Evolutionary conservation across 2,888 invertebrate species (phyloP), one percentile per base, ranked within the genome.

Genomic region (Folsomia candida): DNA sequence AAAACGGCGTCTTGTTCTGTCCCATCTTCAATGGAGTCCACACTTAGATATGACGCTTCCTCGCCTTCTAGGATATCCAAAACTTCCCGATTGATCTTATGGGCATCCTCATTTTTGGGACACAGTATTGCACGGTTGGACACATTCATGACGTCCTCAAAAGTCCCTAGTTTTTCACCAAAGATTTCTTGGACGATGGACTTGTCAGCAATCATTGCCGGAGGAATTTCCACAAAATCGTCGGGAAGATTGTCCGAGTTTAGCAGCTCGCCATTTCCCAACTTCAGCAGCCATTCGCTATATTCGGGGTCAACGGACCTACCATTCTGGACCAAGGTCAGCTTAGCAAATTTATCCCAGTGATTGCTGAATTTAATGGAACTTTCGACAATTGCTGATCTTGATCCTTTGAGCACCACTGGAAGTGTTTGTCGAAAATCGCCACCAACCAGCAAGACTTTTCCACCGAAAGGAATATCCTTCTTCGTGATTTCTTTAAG

Each of bases 371-470:
- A 29, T 51, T 76, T 76, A 0, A 73, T 47, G 37, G 59, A 60
- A 1, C 64, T 59, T 61, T 73, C 67, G 20, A 73, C 47, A 11
- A 72, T 68, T 37, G 27, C 24, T 4, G 68, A 47, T n/a, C 57
- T 37, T 3, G 26, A 27, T n/a, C 70, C 74, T 37, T 66, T 59
- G 20, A 11, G 51, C 63, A 24, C n/a, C n/a, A n/a, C n/a, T n/a
- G n/a, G n/a, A n/a, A n/a, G n/a, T n/a, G n/a, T n/a, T n/a, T n/a
- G n/a, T 76, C 29, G 3, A 78, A 11, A 14, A 77, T 22, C 1
- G 69, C 54, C 59, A 71, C 73, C 1, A 75, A 75, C n/a, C 78
- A 75, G 51, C 76, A 73, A 1, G 68, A 64, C 6, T 14, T 58
- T 74, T 71, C 51, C n/a, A n/a, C n/a, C n/a, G n/a, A n/a, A n/a